phyloP scores from a whole-genome alignment of 2,113 vertebrate species.

The Bubo blakistoni region DNA sequence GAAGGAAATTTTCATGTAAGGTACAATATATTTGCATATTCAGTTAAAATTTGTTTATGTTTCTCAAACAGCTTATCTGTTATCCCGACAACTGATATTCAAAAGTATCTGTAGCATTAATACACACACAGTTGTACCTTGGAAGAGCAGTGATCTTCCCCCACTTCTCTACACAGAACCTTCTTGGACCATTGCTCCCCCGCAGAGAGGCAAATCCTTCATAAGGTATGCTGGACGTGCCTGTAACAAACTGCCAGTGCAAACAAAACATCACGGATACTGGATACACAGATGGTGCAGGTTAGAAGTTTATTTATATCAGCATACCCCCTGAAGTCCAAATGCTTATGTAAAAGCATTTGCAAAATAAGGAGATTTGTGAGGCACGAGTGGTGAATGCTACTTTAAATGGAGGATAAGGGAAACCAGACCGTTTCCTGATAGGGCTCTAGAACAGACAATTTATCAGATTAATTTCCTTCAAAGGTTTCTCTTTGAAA shows the following conservation, averaged over 20 bases:
- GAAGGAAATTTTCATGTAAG: not conserved
- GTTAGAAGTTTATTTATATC: not conserved
- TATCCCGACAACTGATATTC: not conserved
- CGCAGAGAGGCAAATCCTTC: conserved; percentile 95
- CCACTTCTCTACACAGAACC: conserved; percentile 98
- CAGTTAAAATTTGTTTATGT: not conserved
- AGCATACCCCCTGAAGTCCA: not conserved
- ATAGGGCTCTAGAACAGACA: not conserved
- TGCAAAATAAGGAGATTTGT: not conserved
- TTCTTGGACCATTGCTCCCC: conserved; percentile 93
- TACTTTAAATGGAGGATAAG: not conserved
- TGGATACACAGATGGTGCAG: not conserved
- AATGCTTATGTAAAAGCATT: not conserved
- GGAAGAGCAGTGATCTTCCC: conserved; percentile 97
- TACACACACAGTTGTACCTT: conserved; percentile 75
- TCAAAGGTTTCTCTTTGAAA: not conserved
- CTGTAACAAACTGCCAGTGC: conserved; percentile 89
- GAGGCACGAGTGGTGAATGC: not conserved
- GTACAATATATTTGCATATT: not conserved
- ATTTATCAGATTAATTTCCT: not conserved
- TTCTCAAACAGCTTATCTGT: not conserved
- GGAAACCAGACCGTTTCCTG: not conserved
- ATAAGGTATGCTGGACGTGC: conserved; percentile 95
- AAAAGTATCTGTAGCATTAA: not conserved
- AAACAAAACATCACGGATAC: not conserved